A percentile compares a stretch with the other conserved stretches of the same genome.
Evolutionary conservation across 2,888 invertebrate species (phyloP).

Genomic region (Cotesia congregata): DNA sequence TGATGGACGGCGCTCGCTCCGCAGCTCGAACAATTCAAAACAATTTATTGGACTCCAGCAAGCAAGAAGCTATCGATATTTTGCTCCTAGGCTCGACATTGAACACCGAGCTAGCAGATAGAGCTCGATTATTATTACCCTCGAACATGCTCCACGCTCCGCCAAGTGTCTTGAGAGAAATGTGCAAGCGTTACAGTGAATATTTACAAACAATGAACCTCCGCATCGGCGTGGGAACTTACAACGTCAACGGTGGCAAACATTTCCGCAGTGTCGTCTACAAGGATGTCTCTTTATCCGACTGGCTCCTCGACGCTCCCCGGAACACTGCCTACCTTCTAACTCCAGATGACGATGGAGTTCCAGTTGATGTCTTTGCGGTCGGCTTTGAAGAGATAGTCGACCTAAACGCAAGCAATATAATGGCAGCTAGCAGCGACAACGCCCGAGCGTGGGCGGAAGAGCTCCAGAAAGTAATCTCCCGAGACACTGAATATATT

Average conservation of each 20-base stretch:
- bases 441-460: constrained; percentile 96
- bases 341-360: constrained; percentile 69
- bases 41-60: constrained; percentile 94
- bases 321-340: constrained; percentile 66
- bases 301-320: constrained; percentile 90
- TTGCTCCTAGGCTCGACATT: constrained; percentile 92
- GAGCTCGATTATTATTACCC: constrained; percentile 89
- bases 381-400: constrained; percentile 99
- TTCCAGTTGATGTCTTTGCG: constrained; percentile 93
- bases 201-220: constrained; percentile 80
- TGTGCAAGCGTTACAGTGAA: constrained; percentile 87
- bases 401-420: constrained; percentile 98
- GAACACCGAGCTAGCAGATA: constrained; percentile 91
- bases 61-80: constrained; percentile 98
- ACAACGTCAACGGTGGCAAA: constrained; percentile 99
- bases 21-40: constrained; percentile 99
- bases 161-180: constrained; percentile 84
- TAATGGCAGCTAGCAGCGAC: constrained; percentile 94
- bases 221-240: constrained; percentile 92
- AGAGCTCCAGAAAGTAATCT: constrained; percentile 92
- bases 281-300: constrained; percentile 87
- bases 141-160: constrained; percentile 90
- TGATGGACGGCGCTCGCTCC: constrained; percentile 98
- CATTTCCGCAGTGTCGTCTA: constrained; percentile 97
- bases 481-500: constrained; percentile 89